A percentile compares a stretch with the other conserved stretches of the same genome.
Conservation (phyloP, 2,888 invertebrate genomes). For the Drepana falcataria region DNA sequence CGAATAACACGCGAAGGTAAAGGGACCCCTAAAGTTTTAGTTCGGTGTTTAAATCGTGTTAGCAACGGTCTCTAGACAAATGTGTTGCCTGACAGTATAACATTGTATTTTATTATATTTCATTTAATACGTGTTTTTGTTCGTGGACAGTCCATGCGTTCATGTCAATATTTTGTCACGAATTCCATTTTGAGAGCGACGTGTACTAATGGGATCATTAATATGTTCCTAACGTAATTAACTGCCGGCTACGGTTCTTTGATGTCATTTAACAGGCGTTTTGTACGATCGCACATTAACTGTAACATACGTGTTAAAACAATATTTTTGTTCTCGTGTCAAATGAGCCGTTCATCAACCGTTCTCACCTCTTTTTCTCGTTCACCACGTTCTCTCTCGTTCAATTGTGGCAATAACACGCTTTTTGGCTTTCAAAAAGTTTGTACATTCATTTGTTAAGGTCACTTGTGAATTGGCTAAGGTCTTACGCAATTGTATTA, state of each 20-base stretch:
- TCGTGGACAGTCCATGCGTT: conserved; percentile 27
- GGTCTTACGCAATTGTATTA: not conserved
- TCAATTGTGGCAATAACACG: not conserved
- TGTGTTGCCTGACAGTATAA: conserved; percentile 53
- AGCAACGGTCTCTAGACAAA: conserved; percentile 67
- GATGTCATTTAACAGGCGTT: conserved; percentile 52
- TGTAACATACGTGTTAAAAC: conserved; percentile 35
- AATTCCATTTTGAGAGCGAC: conserved; percentile 63
- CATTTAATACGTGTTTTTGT: conserved; percentile 64
- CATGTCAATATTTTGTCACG: conserved; percentile 78
- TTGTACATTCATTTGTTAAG: not conserved
- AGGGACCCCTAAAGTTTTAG: conserved; percentile 41
- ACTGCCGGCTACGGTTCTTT: conserved; percentile 50
- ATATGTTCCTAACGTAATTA: conserved; percentile 71
- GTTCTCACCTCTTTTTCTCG: conserved; percentile 17
- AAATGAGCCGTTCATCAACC: conserved; percentile 27
- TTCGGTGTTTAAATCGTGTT: conserved; percentile 58
- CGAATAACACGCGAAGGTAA: not conserved
- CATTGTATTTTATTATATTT: conserved; percentile 50
- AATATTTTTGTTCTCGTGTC: conserved; percentile 37
- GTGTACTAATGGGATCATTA: conserved; percentile 69
- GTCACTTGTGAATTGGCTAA: not conserved
- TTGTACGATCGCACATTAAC: conserved; percentile 24
- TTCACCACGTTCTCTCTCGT: too few relatives aligned
- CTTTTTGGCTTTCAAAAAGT: not conserved